These are phyloP conservation scores for Arctocebus calabarensis DNA, from an alignment of 2,797 vertebrate species.

Conservation along the genomic window DNA sequence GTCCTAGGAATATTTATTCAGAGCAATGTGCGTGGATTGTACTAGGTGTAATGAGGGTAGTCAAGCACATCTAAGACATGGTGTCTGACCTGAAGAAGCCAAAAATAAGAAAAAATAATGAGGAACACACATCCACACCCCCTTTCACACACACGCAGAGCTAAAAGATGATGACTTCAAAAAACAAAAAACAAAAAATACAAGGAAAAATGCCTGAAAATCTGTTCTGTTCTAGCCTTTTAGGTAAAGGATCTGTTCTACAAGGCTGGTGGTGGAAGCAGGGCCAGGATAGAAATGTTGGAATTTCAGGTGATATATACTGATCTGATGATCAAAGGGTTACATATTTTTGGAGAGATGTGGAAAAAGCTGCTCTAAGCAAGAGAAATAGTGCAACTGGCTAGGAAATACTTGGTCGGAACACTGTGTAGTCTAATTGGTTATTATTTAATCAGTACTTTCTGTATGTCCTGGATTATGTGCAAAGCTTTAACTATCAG, in stretches of 20 bases:
- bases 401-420: background rate
- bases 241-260: background rate
- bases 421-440: background rate
- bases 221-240: background rate
- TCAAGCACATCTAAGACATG: background rate
- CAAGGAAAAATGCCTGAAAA: background rate
- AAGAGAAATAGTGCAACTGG: background rate
- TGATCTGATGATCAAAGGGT: background rate
- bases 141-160: no score
- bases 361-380: background rate
- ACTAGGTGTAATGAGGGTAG: background rate
- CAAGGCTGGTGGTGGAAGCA: background rate
- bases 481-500: constrained; percentile 1
- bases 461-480: background rate
- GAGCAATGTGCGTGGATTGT: background rate
- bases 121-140: background rate
- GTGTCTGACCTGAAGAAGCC: background rate
- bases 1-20: background rate
- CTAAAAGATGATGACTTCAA: background rate
- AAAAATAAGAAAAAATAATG: background rate
- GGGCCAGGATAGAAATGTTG: background rate
- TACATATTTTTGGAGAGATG: background rate
- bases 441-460: constrained; percentile 19
- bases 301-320: background rate
- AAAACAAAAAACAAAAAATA: background rate